A percentile compares a stretch with the other conserved stretches of the same genome.
Conservation (phyloP, 30 jellyfish, hydroid and myxozoan genomes). For the Catostylus mosaicus region DNA sequence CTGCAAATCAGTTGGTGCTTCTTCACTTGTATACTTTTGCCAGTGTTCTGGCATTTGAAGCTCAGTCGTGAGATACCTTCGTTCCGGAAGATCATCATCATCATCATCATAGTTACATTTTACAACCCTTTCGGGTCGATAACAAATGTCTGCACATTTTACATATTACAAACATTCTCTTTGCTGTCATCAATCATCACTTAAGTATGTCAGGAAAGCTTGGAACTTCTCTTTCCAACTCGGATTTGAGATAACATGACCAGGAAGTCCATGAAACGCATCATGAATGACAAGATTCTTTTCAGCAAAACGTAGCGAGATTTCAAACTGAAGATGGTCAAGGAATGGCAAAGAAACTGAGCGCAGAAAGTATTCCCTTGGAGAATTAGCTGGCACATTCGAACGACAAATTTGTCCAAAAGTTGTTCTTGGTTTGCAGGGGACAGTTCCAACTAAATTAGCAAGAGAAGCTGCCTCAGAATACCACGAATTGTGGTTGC, state of each 20-base stretch:
- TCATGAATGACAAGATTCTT: not conserved
- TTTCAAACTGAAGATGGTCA: slow-evolving; percentile 51
- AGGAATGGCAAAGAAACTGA: slow-evolving; percentile 44
- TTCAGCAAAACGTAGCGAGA: slow-evolving; percentile 24
- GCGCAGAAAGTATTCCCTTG: slow-evolving; percentile 33
- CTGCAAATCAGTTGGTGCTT: slow-evolving; percentile 28
- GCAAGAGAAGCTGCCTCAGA: slow-evolving; percentile 47
- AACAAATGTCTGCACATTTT: no score
- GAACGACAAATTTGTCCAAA: slow-evolving; percentile 27
- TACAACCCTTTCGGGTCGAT: no score
- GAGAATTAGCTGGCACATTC: slow-evolving; percentile 32
- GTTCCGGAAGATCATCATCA: slow-evolving; percentile 62
- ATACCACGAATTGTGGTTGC: slow-evolving; percentile 19
- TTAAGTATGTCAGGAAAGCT: slow-evolving; percentile 2
- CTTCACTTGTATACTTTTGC: not conserved
- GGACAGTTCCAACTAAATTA: slow-evolving; percentile 3
- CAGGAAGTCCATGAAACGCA: slow-evolving; percentile 42
- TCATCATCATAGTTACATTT: no score
- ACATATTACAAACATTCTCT: no score
- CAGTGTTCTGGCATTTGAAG: slow-evolving; percentile 24
- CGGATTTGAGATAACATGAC: not conserved
- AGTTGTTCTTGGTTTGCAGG: slow-evolving; percentile 41
- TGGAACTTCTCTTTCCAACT: slow-evolving; percentile 48
- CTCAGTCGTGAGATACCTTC: slow-evolving; percentile 38
- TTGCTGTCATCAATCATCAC: no score